Conservation (phyloP, 1,140 invertebrate species). For the Wiebesia pumilae region DNA sequence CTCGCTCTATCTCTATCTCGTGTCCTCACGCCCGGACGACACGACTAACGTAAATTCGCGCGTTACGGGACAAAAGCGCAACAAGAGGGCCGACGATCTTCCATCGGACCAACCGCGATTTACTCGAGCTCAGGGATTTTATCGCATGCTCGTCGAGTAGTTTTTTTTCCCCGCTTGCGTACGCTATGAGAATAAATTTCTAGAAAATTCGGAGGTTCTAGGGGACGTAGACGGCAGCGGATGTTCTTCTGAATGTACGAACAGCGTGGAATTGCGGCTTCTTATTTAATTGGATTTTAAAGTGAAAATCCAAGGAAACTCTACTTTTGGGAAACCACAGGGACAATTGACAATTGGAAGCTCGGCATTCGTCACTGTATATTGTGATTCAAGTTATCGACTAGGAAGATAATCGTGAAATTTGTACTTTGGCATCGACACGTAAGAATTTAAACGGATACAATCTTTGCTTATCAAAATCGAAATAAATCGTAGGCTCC, state of each 20-base stretch:
- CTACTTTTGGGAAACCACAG: too few species aligned
- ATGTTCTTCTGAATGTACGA: too few species aligned
- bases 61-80: slow-evolving; percentile 23
- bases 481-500: not conserved
- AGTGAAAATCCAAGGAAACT: too few species aligned
- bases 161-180: not conserved
- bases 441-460: not conserved
- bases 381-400: too few species aligned
- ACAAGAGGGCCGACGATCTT: slow-evolving; percentile 14
- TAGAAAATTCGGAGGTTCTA: slow-evolving; percentile 10
- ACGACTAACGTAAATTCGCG: slow-evolving; percentile 38
- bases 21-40: slow-evolving; percentile 4
- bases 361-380: too few species aligned
- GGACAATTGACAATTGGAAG: too few species aligned
- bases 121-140: slow-evolving; percentile 22
- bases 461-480: not conserved
- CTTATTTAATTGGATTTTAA: too few species aligned
- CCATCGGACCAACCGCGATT: slow-evolving; percentile 17
- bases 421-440: not conserved
- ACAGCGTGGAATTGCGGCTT: too few species aligned
- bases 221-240: not conserved
- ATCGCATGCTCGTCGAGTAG: not conserved
- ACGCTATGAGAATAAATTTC: not conserved
- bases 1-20: not conserved
- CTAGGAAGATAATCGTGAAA: not conserved